A percentile compares a stretch with the other conserved stretches of the same genome.
Conservation (phyloP, 23 tunicate genomes). For the Trididemnum miniatum region DNA sequence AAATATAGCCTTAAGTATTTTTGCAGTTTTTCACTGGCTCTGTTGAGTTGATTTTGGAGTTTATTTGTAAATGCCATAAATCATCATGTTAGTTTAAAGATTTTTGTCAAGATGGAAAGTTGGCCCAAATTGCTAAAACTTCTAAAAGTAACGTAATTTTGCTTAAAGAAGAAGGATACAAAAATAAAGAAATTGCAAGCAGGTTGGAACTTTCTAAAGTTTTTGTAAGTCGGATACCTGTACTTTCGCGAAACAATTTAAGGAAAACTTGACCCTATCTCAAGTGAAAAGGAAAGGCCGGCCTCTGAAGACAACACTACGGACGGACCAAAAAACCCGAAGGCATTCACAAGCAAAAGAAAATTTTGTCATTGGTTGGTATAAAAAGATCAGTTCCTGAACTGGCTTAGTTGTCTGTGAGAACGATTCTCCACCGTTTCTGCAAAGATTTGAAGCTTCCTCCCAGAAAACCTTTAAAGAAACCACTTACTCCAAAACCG, state of each 20-base stretch:
- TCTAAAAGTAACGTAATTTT: too few relatives aligned
- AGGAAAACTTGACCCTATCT: conserved; percentile 9
- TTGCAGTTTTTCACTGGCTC: too few relatives aligned
- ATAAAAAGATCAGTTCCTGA: too few relatives aligned
- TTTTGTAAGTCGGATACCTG: neutral
- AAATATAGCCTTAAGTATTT: neutral
- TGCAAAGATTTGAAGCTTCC: too few relatives aligned
- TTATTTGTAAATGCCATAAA: too few relatives aligned
- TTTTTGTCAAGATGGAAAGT: conserved; percentile 1
- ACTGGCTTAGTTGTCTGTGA: too few relatives aligned
- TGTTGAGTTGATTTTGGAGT: too few relatives aligned
- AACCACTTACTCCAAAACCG: neutral
- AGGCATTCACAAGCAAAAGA: too few relatives aligned
- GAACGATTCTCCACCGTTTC: neutral
- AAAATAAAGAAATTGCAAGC: too few relatives aligned
- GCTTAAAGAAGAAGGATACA: too few relatives aligned
- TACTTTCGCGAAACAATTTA: too few relatives aligned
- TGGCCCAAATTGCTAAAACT: too few relatives aligned
- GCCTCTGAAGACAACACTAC: neutral
- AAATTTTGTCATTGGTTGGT: neutral
- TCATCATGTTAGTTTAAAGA: neutral
- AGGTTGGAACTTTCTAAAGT: neutral
- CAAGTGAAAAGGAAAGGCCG: neutral
- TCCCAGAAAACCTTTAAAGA: neutral
- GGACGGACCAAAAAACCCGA: neutral